Conservation (phyloP, 1,140 invertebrate genomes). For the Drosophila neocordata region DNA sequence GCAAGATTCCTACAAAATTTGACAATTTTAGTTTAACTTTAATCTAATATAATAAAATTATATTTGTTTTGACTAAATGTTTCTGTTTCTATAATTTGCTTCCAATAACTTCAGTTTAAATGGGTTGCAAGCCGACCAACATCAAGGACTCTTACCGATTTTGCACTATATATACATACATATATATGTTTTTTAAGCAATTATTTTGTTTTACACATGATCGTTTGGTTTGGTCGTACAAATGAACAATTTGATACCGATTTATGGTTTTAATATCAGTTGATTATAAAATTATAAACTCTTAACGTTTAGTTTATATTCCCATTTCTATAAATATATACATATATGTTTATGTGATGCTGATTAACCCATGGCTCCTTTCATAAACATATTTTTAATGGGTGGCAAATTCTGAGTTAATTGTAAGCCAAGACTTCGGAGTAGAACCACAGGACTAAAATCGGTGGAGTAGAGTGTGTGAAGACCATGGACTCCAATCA, state of each 20-base stretch:
- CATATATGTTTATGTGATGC: not conserved
- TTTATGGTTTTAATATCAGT: not conserved
- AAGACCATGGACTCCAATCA: conserved; percentile 93
- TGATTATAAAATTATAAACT: conserved; percentile 46
- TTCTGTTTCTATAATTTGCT: conserved; percentile 37
- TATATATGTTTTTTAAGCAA: no score
- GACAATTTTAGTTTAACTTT: not conserved
- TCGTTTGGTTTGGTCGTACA: no score
- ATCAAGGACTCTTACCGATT: no score
- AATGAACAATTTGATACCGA: no score
- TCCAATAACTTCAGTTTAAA: no score
- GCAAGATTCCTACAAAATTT: not conserved
- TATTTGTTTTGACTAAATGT: conserved; percentile 27
- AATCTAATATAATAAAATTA: not conserved
- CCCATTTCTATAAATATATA: not conserved
- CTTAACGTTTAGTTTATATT: conserved; percentile 45
- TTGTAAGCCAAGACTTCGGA: conserved; percentile 93
- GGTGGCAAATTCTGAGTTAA: conserved; percentile 90
- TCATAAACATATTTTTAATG: conserved; percentile 86
- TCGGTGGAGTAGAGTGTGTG: conserved; percentile 92
- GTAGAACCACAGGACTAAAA: conserved; percentile 90
- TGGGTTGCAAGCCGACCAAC: no score
- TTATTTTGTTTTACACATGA: no score
- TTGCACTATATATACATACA: no score
- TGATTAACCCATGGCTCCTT: conserved; percentile 72